Evolutionary conservation across 2,888 invertebrate species (phyloP).

Genomic region (Hydraecia micacea): DNA sequence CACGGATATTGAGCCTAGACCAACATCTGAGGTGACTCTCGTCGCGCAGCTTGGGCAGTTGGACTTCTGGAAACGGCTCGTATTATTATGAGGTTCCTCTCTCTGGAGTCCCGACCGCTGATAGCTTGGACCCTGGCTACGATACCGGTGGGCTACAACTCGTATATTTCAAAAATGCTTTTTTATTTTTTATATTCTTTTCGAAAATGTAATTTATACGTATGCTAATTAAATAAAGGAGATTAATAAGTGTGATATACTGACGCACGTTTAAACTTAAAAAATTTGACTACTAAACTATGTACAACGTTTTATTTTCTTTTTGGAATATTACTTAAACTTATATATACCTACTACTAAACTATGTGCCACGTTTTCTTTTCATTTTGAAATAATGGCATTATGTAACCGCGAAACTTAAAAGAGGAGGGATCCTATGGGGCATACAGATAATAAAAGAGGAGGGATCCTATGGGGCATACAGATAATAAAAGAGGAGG

Average conservation of each 20-base stretch:
- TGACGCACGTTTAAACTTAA: not conserved
- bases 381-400: not conserved
- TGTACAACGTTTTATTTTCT: not conserved
- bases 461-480: not conserved
- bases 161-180: too few species aligned
- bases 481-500: not conserved
- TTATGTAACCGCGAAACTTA: not conserved
- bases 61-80: not conserved
- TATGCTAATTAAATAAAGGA: not conserved
- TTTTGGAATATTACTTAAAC: not conserved
- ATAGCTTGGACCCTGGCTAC: not conserved
- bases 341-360: not conserved
- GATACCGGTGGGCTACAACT: not conserved
- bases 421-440: not conserved
- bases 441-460: not conserved
- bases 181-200: not conserved
- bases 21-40: not conserved
- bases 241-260: not conserved
- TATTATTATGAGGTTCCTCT: not conserved
- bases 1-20: too few species aligned
- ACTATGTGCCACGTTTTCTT: not conserved
- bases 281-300: not conserved
- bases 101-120: not conserved
- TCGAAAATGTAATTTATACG: not conserved
- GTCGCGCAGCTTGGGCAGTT: not conserved